Percentiles rank a stretch among this genome's conserved stretches.
Evolutionary conservation across 2,113 vertebrate species (phyloP).

Genomic region (Lepisosteus oculatus): DNA sequence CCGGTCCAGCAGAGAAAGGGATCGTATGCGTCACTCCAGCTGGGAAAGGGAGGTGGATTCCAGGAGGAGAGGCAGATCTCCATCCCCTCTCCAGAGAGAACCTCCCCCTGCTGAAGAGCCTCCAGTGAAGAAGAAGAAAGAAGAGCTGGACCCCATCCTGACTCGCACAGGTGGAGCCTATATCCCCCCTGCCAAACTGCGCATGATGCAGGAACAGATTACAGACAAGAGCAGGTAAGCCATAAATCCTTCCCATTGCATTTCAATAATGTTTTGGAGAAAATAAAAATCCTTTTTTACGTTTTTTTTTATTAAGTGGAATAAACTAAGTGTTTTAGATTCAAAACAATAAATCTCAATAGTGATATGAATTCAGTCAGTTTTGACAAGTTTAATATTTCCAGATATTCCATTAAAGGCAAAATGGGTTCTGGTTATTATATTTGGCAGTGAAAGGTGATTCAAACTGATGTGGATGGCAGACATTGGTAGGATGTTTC

Average conservation of each 20-base stretch:
- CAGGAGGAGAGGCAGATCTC: constrained; percentile 70
- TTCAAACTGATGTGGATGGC: no score
- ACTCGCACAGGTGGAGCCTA: constrained; percentile 94
- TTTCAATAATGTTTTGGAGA: background rate
- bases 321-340: no score
- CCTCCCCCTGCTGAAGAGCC: constrained; percentile 59
- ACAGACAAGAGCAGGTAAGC: constrained; percentile 91
- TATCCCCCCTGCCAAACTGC: constrained; percentile 92
- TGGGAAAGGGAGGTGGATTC: constrained; percentile 66
- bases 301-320: no score
- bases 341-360: no score
- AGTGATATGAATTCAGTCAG: no score
- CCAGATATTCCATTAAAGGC: no score
- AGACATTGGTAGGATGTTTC: no score
- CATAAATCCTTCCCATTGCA: background rate
- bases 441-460: no score
- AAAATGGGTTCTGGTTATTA: no score
- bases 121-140: constrained; percentile 86
- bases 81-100: constrained; percentile 62
- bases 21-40: constrained; percentile 39
- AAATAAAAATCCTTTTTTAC: no score
- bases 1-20: constrained; percentile 34
- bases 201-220: constrained; percentile 97
- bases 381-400: no score
- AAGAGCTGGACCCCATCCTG: constrained; percentile 89